phyloP scores from a whole-genome alignment of 2,113 vertebrate species.

The Salminus brasiliensis region DNA sequence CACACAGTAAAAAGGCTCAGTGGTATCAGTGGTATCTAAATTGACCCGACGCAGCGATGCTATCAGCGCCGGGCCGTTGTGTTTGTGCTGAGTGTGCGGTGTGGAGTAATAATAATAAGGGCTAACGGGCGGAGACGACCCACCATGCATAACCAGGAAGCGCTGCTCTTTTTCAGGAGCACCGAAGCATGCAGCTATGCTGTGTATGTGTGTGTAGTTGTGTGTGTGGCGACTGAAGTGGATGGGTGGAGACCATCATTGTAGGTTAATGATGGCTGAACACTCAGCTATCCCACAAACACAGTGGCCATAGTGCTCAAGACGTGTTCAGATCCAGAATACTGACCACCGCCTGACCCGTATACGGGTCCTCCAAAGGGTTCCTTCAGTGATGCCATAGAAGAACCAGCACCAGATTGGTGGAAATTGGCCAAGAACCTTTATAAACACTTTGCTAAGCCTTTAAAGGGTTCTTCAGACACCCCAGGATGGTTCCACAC shows the following conservation, averaged over 20 bases:
- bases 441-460: too few relatives aligned
- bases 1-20: not conserved
- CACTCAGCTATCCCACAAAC: not conserved
- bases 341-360: not conserved
- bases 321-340: not conserved
- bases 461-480: too few relatives aligned
- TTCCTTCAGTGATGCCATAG: too few relatives aligned
- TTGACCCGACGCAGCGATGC: not conserved
- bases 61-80: not conserved
- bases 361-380: too few relatives aligned
- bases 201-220: not conserved
- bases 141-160: not conserved
- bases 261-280: not conserved
- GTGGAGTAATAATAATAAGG: not conserved
- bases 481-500: too few relatives aligned
- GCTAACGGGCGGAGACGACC: not conserved
- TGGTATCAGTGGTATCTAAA: not conserved
- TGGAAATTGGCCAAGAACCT: too few relatives aligned
- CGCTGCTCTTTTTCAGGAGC: not conserved
- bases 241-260: slow-evolving; percentile 10
- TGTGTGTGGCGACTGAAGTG: not conserved
- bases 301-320: not conserved
- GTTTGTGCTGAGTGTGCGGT: not conserved
- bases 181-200: not conserved
- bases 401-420: too few relatives aligned